Base-by-base conservation (phyloP, 2,888 invertebrate species). In the Adelognathus sp. region DNA sequence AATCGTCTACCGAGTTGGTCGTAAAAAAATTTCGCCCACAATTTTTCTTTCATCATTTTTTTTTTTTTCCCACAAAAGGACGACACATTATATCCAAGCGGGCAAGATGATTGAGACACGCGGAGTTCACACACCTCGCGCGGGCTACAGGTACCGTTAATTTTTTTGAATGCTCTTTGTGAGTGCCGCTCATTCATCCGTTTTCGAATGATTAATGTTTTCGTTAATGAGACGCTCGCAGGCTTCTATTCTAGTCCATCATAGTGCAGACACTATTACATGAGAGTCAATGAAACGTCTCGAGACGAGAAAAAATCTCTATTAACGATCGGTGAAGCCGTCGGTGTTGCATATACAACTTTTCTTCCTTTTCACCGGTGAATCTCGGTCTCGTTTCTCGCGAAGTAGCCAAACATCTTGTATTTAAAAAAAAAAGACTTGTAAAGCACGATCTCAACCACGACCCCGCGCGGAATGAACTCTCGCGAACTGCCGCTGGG, bases 381-480 rank as follows among this genome's bases (percentile, higher is more conserved):
- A 70, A 44, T 41, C 41, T 21, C 9, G 16, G 21, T 52, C 21
- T 36, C 41, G 56, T 21, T 33, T 50, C 33, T 39, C 18, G 36
- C 24, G 60, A 58, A 41, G 41, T 52, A 16, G 52, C 4, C 11
- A 39, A n/a, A 72, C 50, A 74, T 73, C 39, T 54, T 50, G 79
- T 71, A n/a, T n/a, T n/a, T n/a, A n/a, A n/a, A n/a, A n/a, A n/a
- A n/a, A n/a, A n/a, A 71, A 79, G 67, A 61, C 60, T 73, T 66
- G 72, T 61, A 61, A 4, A 54, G 69, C 77, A 71, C 66, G 67
- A 50, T 39, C 27, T 54, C 61, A 58, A 58, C 58, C 21, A n/a
- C 44, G 33, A 7, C 21, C 7, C 16, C 31, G n/a, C n/a, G n/a
- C n/a, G 50, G 56, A 75, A 71, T 75, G 75, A 75, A 72, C 71